A percentile compares a stretch with the other conserved stretches of the same genome.
Conservation (phyloP, 2,113 vertebrate species). For the Heloderma charlesbogerti region DNA sequence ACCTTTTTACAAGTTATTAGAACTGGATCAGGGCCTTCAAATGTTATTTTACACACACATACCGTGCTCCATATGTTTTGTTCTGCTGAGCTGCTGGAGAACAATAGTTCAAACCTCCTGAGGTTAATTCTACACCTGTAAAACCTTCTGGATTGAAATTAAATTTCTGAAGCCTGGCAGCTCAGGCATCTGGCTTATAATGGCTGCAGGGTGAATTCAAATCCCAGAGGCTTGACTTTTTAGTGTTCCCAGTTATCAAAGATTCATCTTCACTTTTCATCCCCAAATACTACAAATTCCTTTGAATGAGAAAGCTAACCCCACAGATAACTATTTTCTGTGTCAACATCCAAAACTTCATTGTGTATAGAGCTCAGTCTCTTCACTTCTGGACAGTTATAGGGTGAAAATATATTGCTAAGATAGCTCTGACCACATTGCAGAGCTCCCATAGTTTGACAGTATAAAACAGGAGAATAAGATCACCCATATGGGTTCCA, state of each 20-base stretch:
- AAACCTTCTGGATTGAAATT: slow-evolving; percentile 62
- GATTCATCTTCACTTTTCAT: slow-evolving; percentile 1
- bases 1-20: not conserved
- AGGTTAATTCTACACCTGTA: slow-evolving; percentile 72
- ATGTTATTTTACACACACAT: slow-evolving; percentile 41
- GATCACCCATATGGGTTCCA: not conserved
- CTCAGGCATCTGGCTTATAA: slow-evolving; percentile 62
- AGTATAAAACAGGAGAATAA: not conserved
- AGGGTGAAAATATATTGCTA: not conserved
- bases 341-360: not conserved
- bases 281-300: slow-evolving; percentile 18
- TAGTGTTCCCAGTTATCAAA: slow-evolving; percentile 4
- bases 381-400: not conserved
- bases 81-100: slow-evolving; percentile 67
- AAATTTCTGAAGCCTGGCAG: slow-evolving; percentile 51
- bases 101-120: slow-evolving; percentile 71
- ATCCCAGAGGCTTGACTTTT: slow-evolving; percentile 36
- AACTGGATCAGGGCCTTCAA: slow-evolving; percentile 21
- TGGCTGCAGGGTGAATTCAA: slow-evolving; percentile 51
- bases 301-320: slow-evolving; percentile 14
- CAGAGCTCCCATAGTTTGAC: not conserved
- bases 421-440: not conserved
- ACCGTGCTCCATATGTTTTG: slow-evolving; percentile 70
- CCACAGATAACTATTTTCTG: not conserved
- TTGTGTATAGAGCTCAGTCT: not conserved